phyloP scores from a whole-genome alignment of 2,797 vertebrate genomes.

The Coluber constrictor region DNA sequence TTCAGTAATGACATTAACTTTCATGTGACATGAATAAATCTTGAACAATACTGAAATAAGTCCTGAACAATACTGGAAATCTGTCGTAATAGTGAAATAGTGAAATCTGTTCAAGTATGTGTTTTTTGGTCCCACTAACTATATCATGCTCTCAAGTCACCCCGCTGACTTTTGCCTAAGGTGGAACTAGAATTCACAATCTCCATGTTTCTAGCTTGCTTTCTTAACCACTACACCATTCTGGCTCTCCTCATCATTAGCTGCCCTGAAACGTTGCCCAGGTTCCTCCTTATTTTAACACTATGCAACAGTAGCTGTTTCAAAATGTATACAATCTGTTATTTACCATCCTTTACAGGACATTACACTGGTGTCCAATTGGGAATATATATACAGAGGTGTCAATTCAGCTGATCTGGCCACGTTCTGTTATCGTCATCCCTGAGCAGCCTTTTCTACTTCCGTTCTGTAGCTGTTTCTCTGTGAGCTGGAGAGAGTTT shows the following conservation, averaged over 20 bases:
- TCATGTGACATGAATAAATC: rapidly evolving
- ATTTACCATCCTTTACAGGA: neutral
- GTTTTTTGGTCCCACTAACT: neutral
- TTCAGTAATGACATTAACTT: neutral
- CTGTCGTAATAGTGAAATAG: neutral
- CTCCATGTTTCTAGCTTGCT: neutral
- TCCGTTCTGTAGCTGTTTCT: neutral
- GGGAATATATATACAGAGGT: neutral
- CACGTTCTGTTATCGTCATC: neutral
- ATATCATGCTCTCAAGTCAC: neutral
- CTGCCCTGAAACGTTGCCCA: neutral
- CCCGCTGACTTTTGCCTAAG: neutral
- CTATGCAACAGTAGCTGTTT: neutral
- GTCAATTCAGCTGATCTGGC: neutral
- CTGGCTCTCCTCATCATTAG: neutral
- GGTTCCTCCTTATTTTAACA: neutral
- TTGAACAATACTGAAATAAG: rapidly evolving
- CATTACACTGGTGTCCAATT: neutral
- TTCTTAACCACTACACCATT: neutral
- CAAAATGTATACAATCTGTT: neutral
- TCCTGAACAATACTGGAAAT: rapidly evolving
- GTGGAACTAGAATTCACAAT: neutral
- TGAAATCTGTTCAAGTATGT: rapidly evolving
- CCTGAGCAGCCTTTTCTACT: neutral
- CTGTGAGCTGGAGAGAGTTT: neutral